Evolutionary conservation across 30 jellyfish, hydroid and myxozoan species (phyloP).

Genomic region (Hydra vulgaris): DNA sequence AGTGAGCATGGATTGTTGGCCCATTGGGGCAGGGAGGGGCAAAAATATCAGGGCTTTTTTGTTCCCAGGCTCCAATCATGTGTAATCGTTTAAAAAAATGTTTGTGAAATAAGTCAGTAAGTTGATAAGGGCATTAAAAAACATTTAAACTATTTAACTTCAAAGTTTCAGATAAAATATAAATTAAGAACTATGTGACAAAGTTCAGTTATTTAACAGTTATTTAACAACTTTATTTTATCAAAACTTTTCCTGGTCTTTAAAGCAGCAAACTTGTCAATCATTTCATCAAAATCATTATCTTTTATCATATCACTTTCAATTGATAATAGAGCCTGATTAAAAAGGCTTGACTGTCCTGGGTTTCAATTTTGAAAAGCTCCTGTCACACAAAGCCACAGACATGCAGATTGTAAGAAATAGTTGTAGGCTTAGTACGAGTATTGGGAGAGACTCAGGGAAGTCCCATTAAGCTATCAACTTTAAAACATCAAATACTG

Average conservation of each 20-base stretch:
- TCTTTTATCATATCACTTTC: background rate
- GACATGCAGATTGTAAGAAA: background rate
- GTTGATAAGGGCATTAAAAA: no score
- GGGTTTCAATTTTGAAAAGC: background rate
- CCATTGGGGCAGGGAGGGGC: no score
- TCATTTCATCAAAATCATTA: background rate
- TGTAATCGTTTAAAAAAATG: no score
- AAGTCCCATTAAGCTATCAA: background rate
- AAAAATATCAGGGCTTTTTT: no score
- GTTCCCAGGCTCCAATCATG: no score
- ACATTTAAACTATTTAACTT: no score
- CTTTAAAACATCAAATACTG: background rate
- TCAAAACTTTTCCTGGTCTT: background rate
- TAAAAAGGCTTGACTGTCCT: background rate
- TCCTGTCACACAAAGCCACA: background rate
- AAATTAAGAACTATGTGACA: background rate
- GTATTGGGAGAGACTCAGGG: background rate
- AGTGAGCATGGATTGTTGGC: no score
- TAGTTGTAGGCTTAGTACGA: background rate
- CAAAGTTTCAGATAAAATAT: background rate
- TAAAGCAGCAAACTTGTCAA: background rate
- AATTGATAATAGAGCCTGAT: background rate
- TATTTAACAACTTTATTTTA: background rate
- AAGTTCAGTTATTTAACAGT: background rate
- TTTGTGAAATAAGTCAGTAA: no score